Evolutionary conservation across 2,113 vertebrate genomes (phyloP), one percentile per base, ranked within the genome.

Genomic region (Solea solea): DNA sequence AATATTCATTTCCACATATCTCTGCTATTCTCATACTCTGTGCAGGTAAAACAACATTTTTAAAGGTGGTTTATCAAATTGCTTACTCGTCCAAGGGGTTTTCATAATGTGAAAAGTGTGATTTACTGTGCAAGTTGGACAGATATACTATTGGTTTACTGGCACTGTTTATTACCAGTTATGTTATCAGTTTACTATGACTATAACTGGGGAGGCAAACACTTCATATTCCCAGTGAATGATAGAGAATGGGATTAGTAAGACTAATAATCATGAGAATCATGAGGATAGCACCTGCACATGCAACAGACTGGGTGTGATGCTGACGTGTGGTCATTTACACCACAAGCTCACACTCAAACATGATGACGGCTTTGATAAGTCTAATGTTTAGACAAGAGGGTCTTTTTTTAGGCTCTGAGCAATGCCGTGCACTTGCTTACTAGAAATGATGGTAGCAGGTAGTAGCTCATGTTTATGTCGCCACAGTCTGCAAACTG

Each of bases 1-100:
- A 82, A 86, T 78, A 89, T 89, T 76, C 7, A 88, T 80, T 50
- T 78, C 28, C 12, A 63, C 3, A 16, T 41, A 62, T 65, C 66
- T 57, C 46, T 12, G 21, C 41, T 1, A 34, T 1, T 64, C 76
- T 61, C 34, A 16, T 13, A 41, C 2, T 60, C 39, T 16, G 1
- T 42, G 59, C 41, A 72, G 73, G 66, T 69, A 21, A 14, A 60
- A 53, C 4, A 34, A 34, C 46, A 59, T 73, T 75, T 57, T 51
- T 11, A 52, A 27, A 52, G 25, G 5, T 52, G 9, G 41, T 45
- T 68, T 15, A 55, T 55, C 27, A 58, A 64, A 71, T 46, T 56
- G 4, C 11, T 39, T 34, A 39, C 39, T 34, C 3, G 2, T 34
- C 5, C 34, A 34, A 6, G 5, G 34, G 34, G 34, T 34, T 6